Evolutionary conservation across 1,140 invertebrate species (phyloP).

Genomic region (Muscidifurax raptorellus): DNA sequence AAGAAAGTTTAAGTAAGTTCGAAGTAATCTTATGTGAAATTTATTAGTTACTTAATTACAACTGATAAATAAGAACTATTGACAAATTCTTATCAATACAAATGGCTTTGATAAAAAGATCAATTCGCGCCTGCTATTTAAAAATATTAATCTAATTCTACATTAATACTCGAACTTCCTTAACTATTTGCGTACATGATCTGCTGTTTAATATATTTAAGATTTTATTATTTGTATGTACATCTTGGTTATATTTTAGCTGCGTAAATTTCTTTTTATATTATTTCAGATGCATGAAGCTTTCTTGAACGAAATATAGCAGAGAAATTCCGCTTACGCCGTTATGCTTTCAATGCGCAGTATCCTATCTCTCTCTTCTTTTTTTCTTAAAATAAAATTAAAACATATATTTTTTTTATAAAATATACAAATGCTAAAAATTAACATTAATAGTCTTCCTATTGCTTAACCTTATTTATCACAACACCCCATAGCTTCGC

Average conservation of each 20-base stretch:
- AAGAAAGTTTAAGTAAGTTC: not conserved
- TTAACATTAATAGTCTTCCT: slow-evolving; percentile 12
- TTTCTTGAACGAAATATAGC: slow-evolving; percentile 70
- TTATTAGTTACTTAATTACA: not conserved
- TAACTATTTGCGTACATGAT: not conserved
- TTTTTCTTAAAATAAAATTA: slow-evolving; percentile 22
- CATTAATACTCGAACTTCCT: not conserved
- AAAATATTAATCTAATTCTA: not conserved
- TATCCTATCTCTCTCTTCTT: slow-evolving; percentile 45
- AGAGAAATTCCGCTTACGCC: slow-evolving; percentile 71
- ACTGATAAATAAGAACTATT: too few relatives aligned
- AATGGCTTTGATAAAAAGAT: too few relatives aligned
- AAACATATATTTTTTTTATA: slow-evolving; percentile 16
- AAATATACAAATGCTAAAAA: slow-evolving; percentile 13
- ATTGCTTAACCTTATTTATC: not conserved
- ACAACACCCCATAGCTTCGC: slow-evolving; percentile 32
- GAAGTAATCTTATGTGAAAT: not conserved
- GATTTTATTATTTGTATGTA: not conserved
- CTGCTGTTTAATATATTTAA: not conserved
- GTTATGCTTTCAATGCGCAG: slow-evolving; percentile 73
- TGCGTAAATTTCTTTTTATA: slow-evolving; percentile 67
- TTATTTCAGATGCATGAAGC: slow-evolving; percentile 75
- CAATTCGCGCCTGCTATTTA: too few relatives aligned
- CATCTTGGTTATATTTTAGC: slow-evolving; percentile 4
- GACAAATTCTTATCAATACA: too few relatives aligned